Conservation (phyloP, 2,888 invertebrate species). For the Eupithecia inturbata region DNA sequence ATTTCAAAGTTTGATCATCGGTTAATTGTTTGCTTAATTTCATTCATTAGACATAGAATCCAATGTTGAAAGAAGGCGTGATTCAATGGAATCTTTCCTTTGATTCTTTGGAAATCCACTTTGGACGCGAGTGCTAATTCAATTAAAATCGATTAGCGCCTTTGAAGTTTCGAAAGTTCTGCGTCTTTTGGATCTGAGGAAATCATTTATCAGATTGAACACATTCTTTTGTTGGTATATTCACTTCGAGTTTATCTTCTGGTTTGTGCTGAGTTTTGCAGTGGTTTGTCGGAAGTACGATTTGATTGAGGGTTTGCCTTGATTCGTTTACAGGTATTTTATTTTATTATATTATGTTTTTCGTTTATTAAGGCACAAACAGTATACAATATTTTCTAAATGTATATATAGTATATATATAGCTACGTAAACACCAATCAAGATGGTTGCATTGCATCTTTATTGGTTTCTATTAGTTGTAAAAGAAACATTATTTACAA, state of each 20-base stretch:
- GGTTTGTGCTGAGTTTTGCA: background rate
- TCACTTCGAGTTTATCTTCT: conserved; percentile 1
- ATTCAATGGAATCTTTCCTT: conserved; percentile 48
- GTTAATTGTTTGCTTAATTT: conserved; percentile 59
- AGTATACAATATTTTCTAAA: too few species aligned
- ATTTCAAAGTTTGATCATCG: background rate
- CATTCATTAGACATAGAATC: conserved; percentile 63
- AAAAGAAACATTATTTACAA: too few species aligned
- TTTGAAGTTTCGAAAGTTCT: conserved; percentile 36
- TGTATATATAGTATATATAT: too few species aligned
- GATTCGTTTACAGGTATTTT: too few species aligned
- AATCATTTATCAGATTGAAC: conserved; percentile 10
- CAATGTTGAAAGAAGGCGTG: conserved; percentile 55
- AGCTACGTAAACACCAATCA: too few species aligned
- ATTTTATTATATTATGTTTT: too few species aligned
- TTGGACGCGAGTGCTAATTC: conserved; percentile 63
- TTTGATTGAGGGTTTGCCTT: background rate
- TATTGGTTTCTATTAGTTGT: too few species aligned
- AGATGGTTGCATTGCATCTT: too few species aligned
- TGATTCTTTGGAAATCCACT: conserved; percentile 45
- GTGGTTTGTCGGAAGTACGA: background rate
- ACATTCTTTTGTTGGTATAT: background rate
- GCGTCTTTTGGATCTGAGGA: conserved; percentile 28
- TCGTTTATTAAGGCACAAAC: too few species aligned
- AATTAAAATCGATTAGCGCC: conserved; percentile 57